phyloP scores from a whole-genome alignment of 2,888 invertebrate genomes.

The Gibbula magus region DNA sequence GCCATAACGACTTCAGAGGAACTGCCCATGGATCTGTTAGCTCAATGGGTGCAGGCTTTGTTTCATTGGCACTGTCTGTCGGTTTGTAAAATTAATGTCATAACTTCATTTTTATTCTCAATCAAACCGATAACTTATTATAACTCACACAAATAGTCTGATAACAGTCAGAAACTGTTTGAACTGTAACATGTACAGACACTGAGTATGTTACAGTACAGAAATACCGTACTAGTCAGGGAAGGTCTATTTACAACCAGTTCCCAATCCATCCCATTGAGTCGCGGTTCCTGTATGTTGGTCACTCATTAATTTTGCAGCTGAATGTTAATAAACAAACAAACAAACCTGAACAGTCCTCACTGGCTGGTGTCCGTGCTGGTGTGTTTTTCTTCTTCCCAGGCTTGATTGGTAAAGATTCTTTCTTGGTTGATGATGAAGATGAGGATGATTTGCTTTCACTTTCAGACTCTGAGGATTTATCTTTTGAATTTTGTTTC shows the following conservation, averaged over 20 bases:
- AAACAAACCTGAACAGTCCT: neutral
- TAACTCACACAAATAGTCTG: too few relatives aligned
- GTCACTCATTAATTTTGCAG: too few relatives aligned
- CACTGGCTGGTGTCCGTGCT: neutral
- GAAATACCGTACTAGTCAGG: too few relatives aligned
- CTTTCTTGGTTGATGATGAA: neutral
- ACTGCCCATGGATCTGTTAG: constrained; percentile 67
- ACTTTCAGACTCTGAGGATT: neutral
- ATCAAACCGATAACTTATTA: too few relatives aligned
- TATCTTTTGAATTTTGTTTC: neutral
- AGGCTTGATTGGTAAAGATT: neutral
- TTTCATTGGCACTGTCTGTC: neutral
- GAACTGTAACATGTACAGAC: too few relatives aligned
- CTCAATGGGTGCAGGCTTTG: neutral
- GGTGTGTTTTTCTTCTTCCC: neutral
- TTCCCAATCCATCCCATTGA: too few relatives aligned
- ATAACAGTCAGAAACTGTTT: too few relatives aligned
- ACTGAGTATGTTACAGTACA: too few relatives aligned
- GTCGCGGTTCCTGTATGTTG: too few relatives aligned
- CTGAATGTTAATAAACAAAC: neutral
- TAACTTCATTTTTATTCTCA: too few relatives aligned
- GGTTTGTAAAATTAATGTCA: neutral
- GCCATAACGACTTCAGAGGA: constrained; percentile 75
- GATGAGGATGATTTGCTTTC: neutral
- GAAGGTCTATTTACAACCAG: too few relatives aligned